phyloP scores from a whole-genome alignment of 2,888 invertebrate species.

The Leuctra nigra region DNA sequence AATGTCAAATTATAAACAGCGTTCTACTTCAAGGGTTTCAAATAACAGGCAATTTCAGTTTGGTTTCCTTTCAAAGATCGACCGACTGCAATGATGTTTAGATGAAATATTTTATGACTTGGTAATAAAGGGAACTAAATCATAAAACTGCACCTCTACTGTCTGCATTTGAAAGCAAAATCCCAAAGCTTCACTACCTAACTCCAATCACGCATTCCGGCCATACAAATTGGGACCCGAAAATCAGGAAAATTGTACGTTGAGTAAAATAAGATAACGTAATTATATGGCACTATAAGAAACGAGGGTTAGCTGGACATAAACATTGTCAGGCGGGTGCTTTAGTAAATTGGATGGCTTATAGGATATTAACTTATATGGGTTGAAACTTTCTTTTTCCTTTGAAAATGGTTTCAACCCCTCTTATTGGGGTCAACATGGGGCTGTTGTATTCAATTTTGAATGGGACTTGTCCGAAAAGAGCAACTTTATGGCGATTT shows the following conservation, averaged over 20 bases:
- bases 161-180: constrained; percentile 3
- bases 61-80: background rate
- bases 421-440: background rate
- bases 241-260: background rate
- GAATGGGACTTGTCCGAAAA: constrained; percentile 2
- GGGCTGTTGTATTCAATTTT: background rate
- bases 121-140: constrained; percentile 1
- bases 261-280: background rate
- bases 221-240: background rate
- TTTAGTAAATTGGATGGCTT: background rate
- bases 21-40: background rate
- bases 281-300: background rate
- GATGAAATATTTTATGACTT: background rate
- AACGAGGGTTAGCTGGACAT: background rate
- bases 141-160: background rate
- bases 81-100: background rate
- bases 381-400: constrained; percentile 10
- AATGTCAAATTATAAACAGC: background rate
- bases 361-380: too few relatives aligned
- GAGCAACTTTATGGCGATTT: background rate
- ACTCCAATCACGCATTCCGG: background rate
- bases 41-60: background rate
- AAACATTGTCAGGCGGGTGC: background rate
- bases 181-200: background rate
- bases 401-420: too few relatives aligned